These are phyloP conservation scores for Furcifer pardalis DNA, from an alignment of 2,797 vertebrate species.

Conservation along the genomic window DNA sequence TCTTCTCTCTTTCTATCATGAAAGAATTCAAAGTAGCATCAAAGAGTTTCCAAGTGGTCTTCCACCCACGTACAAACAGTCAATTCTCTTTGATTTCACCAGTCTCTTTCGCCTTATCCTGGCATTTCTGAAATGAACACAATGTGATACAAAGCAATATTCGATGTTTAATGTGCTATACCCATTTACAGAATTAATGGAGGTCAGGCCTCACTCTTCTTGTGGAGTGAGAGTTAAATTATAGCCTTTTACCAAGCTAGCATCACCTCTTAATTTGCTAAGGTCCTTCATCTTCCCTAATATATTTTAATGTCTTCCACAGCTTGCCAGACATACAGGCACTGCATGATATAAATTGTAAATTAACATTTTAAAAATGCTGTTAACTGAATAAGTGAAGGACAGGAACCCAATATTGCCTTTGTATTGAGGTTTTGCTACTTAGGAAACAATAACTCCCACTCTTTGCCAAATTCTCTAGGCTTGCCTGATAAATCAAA, in stretches of 20 bases:
- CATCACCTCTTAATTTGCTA: background rate
- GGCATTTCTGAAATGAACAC: background rate
- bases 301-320: slow-evolving; percentile 3
- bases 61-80: background rate
- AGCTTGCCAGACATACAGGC: background rate
- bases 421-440: slow-evolving; percentile 5
- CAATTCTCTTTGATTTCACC: background rate
- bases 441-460: background rate
- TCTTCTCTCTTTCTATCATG: background rate
- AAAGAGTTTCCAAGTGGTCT: background rate
- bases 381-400: slow-evolving; percentile 13
- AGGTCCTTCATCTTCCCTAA: background rate
- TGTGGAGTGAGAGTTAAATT: background rate
- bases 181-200: background rate
- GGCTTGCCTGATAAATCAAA: slow-evolving; percentile 20
- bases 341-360: background rate
- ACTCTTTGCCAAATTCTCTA: slow-evolving; percentile 12
- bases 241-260: background rate
- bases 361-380: background rate
- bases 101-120: background rate
- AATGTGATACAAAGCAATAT: background rate
- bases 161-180: background rate
- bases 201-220: background rate
- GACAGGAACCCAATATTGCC: background rate
- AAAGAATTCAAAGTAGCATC: background rate